Evolutionary conservation across 2,888 invertebrate genomes (phyloP).

Genomic region (Flexamia atlantica): DNA sequence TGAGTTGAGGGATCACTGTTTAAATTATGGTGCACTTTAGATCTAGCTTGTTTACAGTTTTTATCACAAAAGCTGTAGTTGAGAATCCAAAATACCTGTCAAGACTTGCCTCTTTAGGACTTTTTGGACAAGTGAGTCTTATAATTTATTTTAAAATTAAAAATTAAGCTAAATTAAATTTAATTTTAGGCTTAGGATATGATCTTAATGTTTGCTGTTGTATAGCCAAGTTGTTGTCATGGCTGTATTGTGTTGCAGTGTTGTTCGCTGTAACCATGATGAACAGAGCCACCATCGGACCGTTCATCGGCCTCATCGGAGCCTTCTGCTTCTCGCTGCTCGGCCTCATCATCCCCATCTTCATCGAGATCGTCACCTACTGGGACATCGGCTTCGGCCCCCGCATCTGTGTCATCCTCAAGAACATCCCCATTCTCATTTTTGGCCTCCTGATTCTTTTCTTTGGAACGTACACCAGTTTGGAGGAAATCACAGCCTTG

Average conservation of each 20-base stretch:
- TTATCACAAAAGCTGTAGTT: too few species aligned
- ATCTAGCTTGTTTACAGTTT: too few species aligned
- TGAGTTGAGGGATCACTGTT: too few species aligned
- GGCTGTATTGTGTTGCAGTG: conserved; percentile 75
- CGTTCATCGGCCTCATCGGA: conserved; percentile 95
- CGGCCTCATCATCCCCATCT: conserved; percentile 91
- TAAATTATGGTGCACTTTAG: too few species aligned
- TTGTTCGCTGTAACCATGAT: conserved; percentile 89
- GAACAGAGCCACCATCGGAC: conserved; percentile 92
- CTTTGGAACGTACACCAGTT: conserved; percentile 86
- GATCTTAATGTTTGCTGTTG: too few species aligned
- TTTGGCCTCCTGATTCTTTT: conserved; percentile 89
- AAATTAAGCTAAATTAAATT: too few species aligned
- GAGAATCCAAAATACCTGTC: too few species aligned
- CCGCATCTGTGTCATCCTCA: conserved; percentile 85
- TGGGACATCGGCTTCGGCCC: conserved; percentile 91
- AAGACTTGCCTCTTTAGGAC: too few species aligned
- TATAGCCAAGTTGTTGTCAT: too few species aligned
- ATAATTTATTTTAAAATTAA: too few species aligned
- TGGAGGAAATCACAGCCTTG: conserved; percentile 78
- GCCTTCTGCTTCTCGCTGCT: conserved; percentile 95
- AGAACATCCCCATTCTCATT: conserved; percentile 85
- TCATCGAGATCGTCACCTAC: conserved; percentile 90
- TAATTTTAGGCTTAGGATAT: too few species aligned
- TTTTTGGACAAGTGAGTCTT: too few species aligned